Conservation (phyloP, 2,888 invertebrate species). For the Drosophila parthenogenetica region DNA sequence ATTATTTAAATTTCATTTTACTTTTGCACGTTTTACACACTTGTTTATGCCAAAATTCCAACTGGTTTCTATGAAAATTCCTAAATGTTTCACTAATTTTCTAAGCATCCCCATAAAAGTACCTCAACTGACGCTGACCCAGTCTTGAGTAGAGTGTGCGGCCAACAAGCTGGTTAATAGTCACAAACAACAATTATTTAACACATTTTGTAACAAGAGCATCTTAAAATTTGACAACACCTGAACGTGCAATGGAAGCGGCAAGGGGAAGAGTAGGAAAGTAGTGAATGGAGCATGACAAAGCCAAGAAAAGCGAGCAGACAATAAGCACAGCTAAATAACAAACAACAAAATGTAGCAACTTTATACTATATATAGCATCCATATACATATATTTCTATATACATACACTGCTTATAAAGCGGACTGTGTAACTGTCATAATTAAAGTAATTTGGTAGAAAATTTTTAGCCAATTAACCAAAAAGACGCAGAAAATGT, state of each 20-base stretch:
- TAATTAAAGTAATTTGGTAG: slow-evolving; percentile 84
- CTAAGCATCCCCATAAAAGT: neutral
- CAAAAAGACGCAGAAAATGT: slow-evolving; percentile 79
- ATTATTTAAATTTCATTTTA: neutral
- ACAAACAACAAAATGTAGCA: slow-evolving; percentile 31
- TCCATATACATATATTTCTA: neutral
- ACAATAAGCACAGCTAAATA: slow-evolving; percentile 66
- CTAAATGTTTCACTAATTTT: neutral
- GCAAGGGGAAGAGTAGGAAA: neutral
- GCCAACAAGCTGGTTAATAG: slow-evolving; percentile 6
- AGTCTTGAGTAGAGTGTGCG: neutral
- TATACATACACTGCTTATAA: slow-evolving; percentile 20
- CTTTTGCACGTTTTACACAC: too few species aligned
- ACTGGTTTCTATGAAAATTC: too few species aligned
- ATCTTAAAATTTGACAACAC: slow-evolving; percentile 32
- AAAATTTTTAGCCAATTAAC: slow-evolving; percentile 83
- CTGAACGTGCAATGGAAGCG: slow-evolving; percentile 12
- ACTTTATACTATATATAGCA: slow-evolving; percentile 12
- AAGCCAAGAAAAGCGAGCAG: slow-evolving; percentile 22
- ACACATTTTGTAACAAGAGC: slow-evolving; percentile 58
- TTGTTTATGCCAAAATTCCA: too few species aligned
- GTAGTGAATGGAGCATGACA: slow-evolving; percentile 27
- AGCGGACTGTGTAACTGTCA: slow-evolving; percentile 74
- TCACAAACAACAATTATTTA: slow-evolving; percentile 68
- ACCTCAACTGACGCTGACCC: neutral